Evolutionary conservation across 1,140 invertebrate genomes (phyloP), one percentile per base, ranked within the genome.

Genomic region (Ooceraea biroi): DNA sequence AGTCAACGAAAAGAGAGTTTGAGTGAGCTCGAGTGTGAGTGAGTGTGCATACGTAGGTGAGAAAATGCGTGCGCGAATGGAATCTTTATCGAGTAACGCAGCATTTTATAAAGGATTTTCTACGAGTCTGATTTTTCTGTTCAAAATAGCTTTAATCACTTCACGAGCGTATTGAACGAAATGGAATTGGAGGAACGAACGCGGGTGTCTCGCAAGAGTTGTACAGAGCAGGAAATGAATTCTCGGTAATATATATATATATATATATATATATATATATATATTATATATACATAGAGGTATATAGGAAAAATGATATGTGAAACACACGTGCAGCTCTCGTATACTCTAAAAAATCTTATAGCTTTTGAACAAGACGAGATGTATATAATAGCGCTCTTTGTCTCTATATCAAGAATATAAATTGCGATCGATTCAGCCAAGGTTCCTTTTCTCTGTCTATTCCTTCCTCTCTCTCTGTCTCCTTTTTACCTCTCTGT

Each of bases 21-120:
- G 17, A 68, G 72, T n/a, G 63, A 55, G 69, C 41, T 8, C 10
- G 17, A 11, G 27, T 14, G 27, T 36, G 68, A 19, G 50, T 58
- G 65, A 46, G 76, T n/a, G 22, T 36, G 44, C 11, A 14, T 12
- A 36, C 17, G 44, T 48, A 61, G n/a, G 66, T 36, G 80, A 66
- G 50, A 55, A 8, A 19, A 65, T 80, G 72, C 58, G 41, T n/a
- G 55, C 25, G n/a, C 25, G 60, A 84, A 71, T 65, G 57, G 17
- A 22, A 80, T 41, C 58, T 48, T 60, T 83, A 84, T 50, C 30
- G 65, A 36, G 41, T 84, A 80, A 69, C 50, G 66, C 66, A 73
- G 48, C 73, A 84, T 91, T 91, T 91, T 91, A 76, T 91, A 91
- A 87, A 74, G 72, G 69, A 88, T 91, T 91, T 91, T 91, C 80